phyloP scores from a whole-genome alignment of 2,797 vertebrate genomes.

The Gadopsis bispinosus region DNA sequence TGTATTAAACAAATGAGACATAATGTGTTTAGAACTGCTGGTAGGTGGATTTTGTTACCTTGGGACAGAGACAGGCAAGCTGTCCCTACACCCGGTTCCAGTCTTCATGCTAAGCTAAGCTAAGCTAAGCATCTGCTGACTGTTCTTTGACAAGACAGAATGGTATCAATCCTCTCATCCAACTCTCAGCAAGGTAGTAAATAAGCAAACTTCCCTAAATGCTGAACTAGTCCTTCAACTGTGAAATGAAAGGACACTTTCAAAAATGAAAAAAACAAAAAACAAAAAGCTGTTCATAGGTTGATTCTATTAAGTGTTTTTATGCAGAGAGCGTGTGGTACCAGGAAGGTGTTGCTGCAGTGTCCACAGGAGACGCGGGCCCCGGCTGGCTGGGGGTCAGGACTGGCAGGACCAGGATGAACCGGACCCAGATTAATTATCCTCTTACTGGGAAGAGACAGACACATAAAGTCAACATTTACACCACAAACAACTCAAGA shows the following conservation, averaged over 20 bases:
- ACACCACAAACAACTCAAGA: background rate
- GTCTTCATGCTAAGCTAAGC: background rate
- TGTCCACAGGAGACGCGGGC: constrained; percentile 94
- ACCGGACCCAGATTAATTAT: constrained; percentile 94
- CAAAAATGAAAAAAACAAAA: background rate
- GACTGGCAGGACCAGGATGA: constrained; percentile 91
- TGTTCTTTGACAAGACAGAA: background rate
- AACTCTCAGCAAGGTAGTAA: background rate
- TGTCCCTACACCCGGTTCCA: background rate
- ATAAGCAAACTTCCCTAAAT: background rate
- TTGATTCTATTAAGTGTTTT: background rate
- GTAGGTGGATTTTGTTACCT: background rate
- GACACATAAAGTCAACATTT: constrained; percentile 35
- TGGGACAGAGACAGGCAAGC: background rate
- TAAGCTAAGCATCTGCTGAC: background rate
- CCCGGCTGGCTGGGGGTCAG: constrained; percentile 92
- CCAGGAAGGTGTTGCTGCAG: constrained; percentile 96
- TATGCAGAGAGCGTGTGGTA: constrained; percentile 61
- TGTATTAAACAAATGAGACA: background rate
- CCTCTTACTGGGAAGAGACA: constrained; percentile 87
- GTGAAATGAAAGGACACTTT: background rate
- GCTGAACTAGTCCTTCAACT: background rate
- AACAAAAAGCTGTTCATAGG: background rate
- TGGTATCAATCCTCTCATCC: background rate
- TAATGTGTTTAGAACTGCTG: background rate